Percentiles rank a stretch among this genome's conserved stretches.
These are phyloP conservation scores for Pecten maximus DNA, from an alignment of 2,888 invertebrate species.

Conservation along the genomic window DNA sequence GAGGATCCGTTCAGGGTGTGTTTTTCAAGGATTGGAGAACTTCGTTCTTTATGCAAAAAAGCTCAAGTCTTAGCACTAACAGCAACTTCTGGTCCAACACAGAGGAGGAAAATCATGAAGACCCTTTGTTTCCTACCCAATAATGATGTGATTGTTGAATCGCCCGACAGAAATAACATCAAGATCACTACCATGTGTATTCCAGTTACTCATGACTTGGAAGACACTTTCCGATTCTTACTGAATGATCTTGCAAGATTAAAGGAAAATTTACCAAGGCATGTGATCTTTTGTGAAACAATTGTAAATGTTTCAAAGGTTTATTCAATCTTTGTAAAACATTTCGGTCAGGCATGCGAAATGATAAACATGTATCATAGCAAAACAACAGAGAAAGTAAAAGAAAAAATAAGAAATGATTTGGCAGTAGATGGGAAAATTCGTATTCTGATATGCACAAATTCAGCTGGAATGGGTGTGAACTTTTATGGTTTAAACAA, in stretches of 20 bases:
- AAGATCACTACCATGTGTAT: neutral
- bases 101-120: slow-evolving; percentile 46
- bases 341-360: slow-evolving; percentile 37
- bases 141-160: neutral
- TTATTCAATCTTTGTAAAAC: slow-evolving; percentile 44
- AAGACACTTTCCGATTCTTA: neutral
- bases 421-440: slow-evolving; percentile 53
- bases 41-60: slow-evolving; percentile 42
- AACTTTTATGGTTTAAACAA: slow-evolving; percentile 45
- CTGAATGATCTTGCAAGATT: slow-evolving; percentile 5
- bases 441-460: slow-evolving; percentile 53
- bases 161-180: neutral
- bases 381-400: too few relatives aligned
- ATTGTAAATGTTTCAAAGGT: slow-evolving; percentile 36
- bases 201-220: neutral
- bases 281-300: slow-evolving; percentile 47
- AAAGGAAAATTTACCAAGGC: slow-evolving; percentile 36
- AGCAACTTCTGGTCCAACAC: slow-evolving; percentile 43
- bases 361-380: slow-evolving; percentile 57
- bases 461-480: too few relatives aligned
- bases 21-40: slow-evolving; percentile 42
- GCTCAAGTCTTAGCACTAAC: slow-evolving; percentile 41
- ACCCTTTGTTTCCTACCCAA: slow-evolving; percentile 37
- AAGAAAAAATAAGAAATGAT: slow-evolving; percentile 50
- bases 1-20: slow-evolving; percentile 42